These are phyloP conservation scores for Rapana venosa DNA, from an alignment of 2,888 invertebrate genomes.

Conservation along the genomic window DNA sequence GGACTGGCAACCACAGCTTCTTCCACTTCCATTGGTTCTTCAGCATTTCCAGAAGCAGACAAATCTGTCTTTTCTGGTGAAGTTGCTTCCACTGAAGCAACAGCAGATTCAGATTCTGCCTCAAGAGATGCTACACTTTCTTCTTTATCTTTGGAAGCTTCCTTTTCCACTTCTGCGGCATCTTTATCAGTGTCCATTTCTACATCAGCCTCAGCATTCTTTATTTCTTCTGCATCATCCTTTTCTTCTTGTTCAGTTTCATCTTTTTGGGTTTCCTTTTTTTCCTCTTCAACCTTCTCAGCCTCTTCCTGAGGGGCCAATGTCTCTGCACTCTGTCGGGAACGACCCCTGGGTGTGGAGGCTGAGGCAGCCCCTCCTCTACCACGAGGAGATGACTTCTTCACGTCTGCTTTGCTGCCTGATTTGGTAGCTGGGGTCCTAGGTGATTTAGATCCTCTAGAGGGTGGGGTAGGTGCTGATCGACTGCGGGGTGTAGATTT, in stretches of 20 bases:
- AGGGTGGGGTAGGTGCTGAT: neutral
- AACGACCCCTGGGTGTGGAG: neutral
- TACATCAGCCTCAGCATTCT: neutral
- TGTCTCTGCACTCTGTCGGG: neutral
- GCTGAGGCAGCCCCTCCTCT: neutral
- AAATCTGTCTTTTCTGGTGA: neutral
- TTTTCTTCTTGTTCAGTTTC: slow-evolving; percentile 2
- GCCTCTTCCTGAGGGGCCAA: slow-evolving; percentile 8
- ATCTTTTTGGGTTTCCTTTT: neutral
- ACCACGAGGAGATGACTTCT: neutral
- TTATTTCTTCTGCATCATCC: neutral
- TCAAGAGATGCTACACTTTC: neutral
- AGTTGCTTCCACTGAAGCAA: neutral
- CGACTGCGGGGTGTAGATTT: neutral
- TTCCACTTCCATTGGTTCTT: slow-evolving; percentile 35
- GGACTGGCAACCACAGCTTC: neutral
- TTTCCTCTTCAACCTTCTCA: neutral
- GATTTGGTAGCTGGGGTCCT: slow-evolving; percentile 1
- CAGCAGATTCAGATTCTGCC: neutral
- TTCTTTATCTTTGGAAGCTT: neutral
- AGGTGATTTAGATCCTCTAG: neutral
- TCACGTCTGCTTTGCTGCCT: neutral
- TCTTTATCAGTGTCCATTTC: neutral
- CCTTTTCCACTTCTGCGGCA: neutral
- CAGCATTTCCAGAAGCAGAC: neutral